phyloP scores from a whole-genome alignment of 2,888 invertebrate species.

The Nipponacmea schrenckii region DNA sequence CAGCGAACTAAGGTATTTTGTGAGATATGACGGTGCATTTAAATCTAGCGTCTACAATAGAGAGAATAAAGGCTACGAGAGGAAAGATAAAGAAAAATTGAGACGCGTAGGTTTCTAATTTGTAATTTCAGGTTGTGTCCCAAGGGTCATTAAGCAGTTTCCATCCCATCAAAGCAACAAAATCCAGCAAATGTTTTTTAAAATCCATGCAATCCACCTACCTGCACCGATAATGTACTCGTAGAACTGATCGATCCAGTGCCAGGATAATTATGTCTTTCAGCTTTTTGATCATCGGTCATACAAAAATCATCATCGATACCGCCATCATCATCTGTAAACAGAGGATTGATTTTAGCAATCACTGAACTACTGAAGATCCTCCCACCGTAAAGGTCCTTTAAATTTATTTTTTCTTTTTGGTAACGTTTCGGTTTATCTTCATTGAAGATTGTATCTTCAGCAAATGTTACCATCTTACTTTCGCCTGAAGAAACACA shows the following conservation, averaged over 20 bases:
- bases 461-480: constrained; percentile 48
- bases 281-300: constrained; percentile 42
- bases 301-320: constrained; percentile 19
- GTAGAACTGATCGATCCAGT: background rate
- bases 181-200: constrained; percentile 22
- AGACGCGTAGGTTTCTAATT: too few relatives aligned
- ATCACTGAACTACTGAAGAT: constrained; percentile 36
- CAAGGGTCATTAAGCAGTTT: too few relatives aligned
- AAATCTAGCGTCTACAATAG: constrained; percentile 33
- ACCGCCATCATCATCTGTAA: constrained; percentile 32
- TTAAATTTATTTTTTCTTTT: constrained; percentile 41
- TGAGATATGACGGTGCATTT: constrained; percentile 44
- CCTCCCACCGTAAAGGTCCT: constrained; percentile 40
- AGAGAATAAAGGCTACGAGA: background rate
- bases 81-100: too few relatives aligned
- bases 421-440: constrained; percentile 46
- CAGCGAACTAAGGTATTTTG: constrained; percentile 37
- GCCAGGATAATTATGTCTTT: constrained; percentile 17
- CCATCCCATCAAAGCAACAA: background rate
- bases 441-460: constrained; percentile 53
- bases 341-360: constrained; percentile 45
- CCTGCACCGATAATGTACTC: constrained; percentile 12
- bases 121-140: too few relatives aligned
- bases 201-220: constrained; percentile 23
- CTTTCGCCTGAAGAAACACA: constrained; percentile 30